phyloP scores from a whole-genome alignment of 1,140 invertebrate genomes.

The Drosophila parabipectinata region DNA sequence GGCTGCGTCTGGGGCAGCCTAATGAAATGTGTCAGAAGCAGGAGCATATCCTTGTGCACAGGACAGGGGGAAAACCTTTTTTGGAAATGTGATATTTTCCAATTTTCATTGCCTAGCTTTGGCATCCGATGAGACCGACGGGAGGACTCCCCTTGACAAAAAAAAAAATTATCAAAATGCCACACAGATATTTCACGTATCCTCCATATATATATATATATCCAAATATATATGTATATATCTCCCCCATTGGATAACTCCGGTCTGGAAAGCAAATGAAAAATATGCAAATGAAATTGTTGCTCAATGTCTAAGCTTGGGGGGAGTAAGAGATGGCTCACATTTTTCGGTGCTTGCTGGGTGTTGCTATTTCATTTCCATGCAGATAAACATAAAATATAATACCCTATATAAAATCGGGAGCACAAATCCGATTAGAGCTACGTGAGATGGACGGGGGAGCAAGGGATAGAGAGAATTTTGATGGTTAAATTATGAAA shows the following conservation, averaged over 20 bases:
- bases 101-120: constrained; percentile 71
- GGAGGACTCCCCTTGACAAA: neutral
- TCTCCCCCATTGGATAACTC: constrained; percentile 40
- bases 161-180: constrained; percentile 61
- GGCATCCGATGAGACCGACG: constrained; percentile 62
- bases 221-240: constrained; percentile 22
- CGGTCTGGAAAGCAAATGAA: constrained; percentile 59
- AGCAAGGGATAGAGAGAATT: constrained; percentile 1
- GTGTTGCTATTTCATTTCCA: constrained; percentile 75
- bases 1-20: constrained; percentile 49
- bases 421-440: constrained; percentile 61
- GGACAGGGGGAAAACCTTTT: constrained; percentile 28
- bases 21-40: constrained; percentile 80
- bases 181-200: constrained; percentile 47
- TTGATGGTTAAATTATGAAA: constrained; percentile 65
- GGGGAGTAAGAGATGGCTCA: constrained; percentile 35
- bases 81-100: constrained; percentile 78
- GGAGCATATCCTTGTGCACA: constrained; percentile 57
- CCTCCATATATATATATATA: constrained; percentile 17
- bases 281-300: constrained; percentile 83
- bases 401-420: constrained; percentile 72
- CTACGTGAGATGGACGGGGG: neutral
- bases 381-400: constrained; percentile 73
- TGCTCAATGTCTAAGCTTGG: constrained; percentile 67
- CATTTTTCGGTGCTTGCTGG: constrained; percentile 14